A percentile compares a stretch with the other conserved stretches of the same genome.
phyloP scores from a whole-genome alignment of 2,797 vertebrate species.

The Amniataba percoides region DNA sequence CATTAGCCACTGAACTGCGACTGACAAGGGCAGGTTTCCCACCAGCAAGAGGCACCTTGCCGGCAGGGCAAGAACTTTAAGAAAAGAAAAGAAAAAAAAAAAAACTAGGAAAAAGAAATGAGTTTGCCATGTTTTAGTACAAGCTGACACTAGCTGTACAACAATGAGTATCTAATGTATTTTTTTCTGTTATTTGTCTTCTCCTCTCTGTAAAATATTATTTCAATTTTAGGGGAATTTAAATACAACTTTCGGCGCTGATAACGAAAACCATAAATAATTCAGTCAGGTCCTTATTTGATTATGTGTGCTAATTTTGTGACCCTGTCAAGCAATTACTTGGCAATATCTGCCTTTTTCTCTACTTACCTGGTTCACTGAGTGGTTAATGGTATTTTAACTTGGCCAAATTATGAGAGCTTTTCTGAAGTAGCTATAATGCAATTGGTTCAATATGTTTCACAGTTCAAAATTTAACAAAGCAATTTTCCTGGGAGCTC shows the following conservation, averaged over 20 bases:
- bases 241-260: slow-evolving; percentile 10
- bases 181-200: background rate
- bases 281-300: slow-evolving; percentile 74
- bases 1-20: slow-evolving; percentile 75
- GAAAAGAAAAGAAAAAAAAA: slow-evolving; percentile 6
- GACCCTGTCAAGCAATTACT: slow-evolving; percentile 85
- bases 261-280: slow-evolving; percentile 71
- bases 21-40: slow-evolving; percentile 72
- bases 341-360: slow-evolving; percentile 72
- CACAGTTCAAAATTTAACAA: slow-evolving; percentile 42
- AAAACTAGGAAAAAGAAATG: slow-evolving; percentile 3
- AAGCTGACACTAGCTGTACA: background rate
- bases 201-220: slow-evolving; percentile 2
- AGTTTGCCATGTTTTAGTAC: slow-evolving; percentile 2
- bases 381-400: slow-evolving; percentile 83
- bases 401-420: slow-evolving; percentile 72
- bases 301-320: slow-evolving; percentile 83
- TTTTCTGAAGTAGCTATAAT: slow-evolving; percentile 63
- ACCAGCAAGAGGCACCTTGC: slow-evolving; percentile 65
- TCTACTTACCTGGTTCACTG: slow-evolving; percentile 83
- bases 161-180: background rate
- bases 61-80: slow-evolving; percentile 41
- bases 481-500: slow-evolving; percentile 49
- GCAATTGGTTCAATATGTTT: slow-evolving; percentile 74
- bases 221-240: slow-evolving; percentile 2